Base-by-base conservation (phyloP, 2,888 invertebrate genomes). In the Lithosia quadra region DNA sequence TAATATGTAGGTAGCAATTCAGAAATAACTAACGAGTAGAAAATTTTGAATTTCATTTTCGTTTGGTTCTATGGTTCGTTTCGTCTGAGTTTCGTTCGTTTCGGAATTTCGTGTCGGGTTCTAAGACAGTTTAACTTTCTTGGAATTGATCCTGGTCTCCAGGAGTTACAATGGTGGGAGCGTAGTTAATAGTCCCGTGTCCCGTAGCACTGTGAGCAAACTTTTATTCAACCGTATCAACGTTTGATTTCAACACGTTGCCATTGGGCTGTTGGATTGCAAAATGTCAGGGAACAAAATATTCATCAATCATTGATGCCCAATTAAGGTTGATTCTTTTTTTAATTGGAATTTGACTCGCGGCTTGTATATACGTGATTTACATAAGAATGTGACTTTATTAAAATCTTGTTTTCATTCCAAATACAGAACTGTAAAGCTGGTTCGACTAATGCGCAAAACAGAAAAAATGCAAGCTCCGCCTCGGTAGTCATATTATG, bases 271-370 rank as follows among this genome's bases (percentile, higher is more conserved):
- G 49, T n/a, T 8, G n/a, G 5, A 49, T n/a, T 49, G 49, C 49
- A 49, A 49, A 49, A 49, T n/a, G n/a, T 49, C 49, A 49, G 18
- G n/a, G 8, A n/a, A n/a, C 49, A 49, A 49, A 49, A 18, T 9
- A 18, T 18, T 18, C 56, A 56, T 56, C 56, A 56, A 56, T 56
- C 56, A 55, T 55, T 55, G 24, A 56, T 22, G 21, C 53, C 34
- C 22, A 28, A 22, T 63, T 63, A 55, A 55, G 34, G 18, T 21
- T 9, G 33, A 24, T 58, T n/a, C 18, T 56, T 0, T 56, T 22
- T 22, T 56, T 56, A 56, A 56, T 56, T 24, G 56, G 13, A 56
- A 56, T 56, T 28, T 15, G 28, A 13, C 9, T 22, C 22, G 18
- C 7, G 18, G 18, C 18, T 18, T 18, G n/a, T n/a, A 5, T 39